phyloP scores from a whole-genome alignment of 1,140 invertebrate genomes.

The Pararge aegeria region DNA sequence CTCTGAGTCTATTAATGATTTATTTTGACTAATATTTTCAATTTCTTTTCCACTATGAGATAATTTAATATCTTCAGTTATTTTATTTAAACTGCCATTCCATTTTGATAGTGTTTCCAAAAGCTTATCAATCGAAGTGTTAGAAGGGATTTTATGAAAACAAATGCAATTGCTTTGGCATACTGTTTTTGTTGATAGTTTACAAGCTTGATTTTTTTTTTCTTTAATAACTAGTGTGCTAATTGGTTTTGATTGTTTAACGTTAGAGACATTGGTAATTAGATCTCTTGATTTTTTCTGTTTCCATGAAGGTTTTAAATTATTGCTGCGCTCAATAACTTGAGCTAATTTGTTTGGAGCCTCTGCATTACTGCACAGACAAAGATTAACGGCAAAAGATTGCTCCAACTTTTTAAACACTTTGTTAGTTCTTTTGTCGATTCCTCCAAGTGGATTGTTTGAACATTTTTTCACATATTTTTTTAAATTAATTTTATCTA shows the following conservation, averaged over 20 bases:
- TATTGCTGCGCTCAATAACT: conserved; percentile 6
- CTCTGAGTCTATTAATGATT: background rate
- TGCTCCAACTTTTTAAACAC: conserved; percentile 40
- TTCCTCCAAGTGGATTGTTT: conserved; percentile 14
- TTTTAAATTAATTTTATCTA: conserved; percentile 9
- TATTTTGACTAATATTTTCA: conserved; percentile 7
- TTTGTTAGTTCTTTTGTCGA: conserved; percentile 25
- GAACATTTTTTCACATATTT: conserved; percentile 21
- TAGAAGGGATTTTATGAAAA: conserved; percentile 64
- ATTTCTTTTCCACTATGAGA: background rate
- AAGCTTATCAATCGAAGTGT: conserved; percentile 57
- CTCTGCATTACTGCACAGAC: conserved; percentile 43
- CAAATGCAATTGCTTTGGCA: conserved; percentile 50
- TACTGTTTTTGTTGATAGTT: background rate
- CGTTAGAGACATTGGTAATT: conserved; percentile 25
- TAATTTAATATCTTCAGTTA: background rate
- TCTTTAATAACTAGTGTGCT: conserved; percentile 10
- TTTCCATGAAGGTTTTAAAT: conserved; percentile 15
- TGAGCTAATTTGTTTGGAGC: conserved; percentile 13
- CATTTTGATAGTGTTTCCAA: conserved; percentile 50
- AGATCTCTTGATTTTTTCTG: conserved; percentile 28
- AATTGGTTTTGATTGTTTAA: conserved; percentile 42
- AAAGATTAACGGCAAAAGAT: conserved; percentile 57
- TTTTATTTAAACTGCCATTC: conserved; percentile 34
- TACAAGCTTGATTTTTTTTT: conserved; percentile 10